Conservation (phyloP, 2,113 vertebrate genomes). For the Lota lota region DNA sequence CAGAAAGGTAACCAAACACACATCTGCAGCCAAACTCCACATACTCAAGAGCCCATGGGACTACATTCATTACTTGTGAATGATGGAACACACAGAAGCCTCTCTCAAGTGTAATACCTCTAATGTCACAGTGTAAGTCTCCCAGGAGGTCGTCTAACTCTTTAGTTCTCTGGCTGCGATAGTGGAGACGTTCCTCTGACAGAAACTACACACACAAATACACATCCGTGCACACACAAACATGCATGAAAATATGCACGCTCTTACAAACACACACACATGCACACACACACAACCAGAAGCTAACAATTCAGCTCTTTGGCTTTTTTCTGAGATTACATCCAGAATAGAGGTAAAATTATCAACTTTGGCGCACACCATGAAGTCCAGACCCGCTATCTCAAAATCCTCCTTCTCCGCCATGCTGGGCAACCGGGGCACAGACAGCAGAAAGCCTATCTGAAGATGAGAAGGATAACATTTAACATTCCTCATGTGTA, state of each 20-base stretch:
- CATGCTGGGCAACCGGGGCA: constrained; percentile 88
- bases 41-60: not conserved
- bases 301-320: not conserved
- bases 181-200: constrained; percentile 89
- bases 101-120: constrained; percentile 57
- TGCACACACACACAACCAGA: too few species aligned
- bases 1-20: constrained; percentile 10
- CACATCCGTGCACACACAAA: constrained; percentile 10
- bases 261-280: not conserved
- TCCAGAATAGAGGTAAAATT: not conserved
- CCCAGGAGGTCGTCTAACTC: constrained; percentile 88
- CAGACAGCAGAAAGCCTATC: constrained; percentile 92
- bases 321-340: not conserved
- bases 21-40: too few species aligned
- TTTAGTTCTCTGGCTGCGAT: constrained; percentile 87
- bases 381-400: constrained; percentile 90
- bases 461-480: constrained; percentile 34
- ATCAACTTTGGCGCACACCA: constrained; percentile 66
- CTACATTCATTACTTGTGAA: too few species aligned
- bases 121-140: constrained; percentile 90
- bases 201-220: constrained; percentile 76
- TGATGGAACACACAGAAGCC: too few species aligned
- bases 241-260: not conserved
- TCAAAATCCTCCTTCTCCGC: constrained; percentile 85
- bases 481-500: too few species aligned